Base-by-base conservation (phyloP, 2,797 vertebrate species). In the Tragopan temminckii region DNA sequence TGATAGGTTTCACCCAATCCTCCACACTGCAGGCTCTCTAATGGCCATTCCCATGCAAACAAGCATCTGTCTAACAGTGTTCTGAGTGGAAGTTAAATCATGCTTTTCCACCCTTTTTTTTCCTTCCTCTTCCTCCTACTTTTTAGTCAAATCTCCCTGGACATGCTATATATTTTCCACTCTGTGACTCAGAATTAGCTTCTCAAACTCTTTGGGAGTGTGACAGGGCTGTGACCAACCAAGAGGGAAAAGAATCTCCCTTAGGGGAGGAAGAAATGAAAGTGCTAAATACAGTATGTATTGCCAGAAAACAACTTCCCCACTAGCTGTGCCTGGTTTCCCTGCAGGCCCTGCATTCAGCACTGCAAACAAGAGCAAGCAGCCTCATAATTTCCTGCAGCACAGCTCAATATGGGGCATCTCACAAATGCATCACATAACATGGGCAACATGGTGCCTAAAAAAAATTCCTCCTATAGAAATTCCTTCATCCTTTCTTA, bases 131-230 rank as follows among this genome's bases (percentile, higher is more conserved):
- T 87, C 31, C 68, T 81, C 29, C 78, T 70, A 13, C 43, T 71
- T 77, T 55, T 85, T 43, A 40, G 31, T 19, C 55, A 62, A 87
- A 42, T 24, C 45, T 74, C 45, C 69, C 79, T 8, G 6, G 77
- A 64, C 36, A 23, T 8, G 23, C 46, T 33, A 4, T 3, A 23
- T 64, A 20, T 85, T 93, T 93, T 63, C 61, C 62, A 36, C 84
- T 77, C 75, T 42, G 81, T 87, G 92, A 94, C 84, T 95, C 78
- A 78, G 76, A 48, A 95, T 94, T 84, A 92, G 90, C 71, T 93
- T 84, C 79, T 95, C 66, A 62, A 8, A 82, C 36, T 88, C 71
- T 58, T 63, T 43, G 86, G 80, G 80, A 87, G 35, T 1, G 2
- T 80, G 89, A 89, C 74, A 59, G 46, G 67, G 74, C 59, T 86